These are phyloP conservation scores for Phalacrocorax carbo DNA, from an alignment of 2,113 vertebrate species.

Conservation along the genomic window DNA sequence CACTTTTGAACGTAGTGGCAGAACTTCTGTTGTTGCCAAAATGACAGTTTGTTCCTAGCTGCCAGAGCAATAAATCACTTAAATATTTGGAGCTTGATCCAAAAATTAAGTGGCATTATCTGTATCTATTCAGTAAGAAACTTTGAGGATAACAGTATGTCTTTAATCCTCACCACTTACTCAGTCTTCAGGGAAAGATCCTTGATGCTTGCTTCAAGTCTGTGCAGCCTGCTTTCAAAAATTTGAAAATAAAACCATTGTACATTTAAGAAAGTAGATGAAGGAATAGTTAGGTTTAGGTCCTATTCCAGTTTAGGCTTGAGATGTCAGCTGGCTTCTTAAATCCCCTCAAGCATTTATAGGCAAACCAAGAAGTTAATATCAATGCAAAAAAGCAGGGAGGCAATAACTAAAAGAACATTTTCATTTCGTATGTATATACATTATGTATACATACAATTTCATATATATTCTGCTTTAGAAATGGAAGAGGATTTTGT, in stretches of 20 bases:
- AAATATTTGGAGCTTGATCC: background rate
- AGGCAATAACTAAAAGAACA: background rate
- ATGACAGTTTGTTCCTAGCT: background rate
- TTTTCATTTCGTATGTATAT: background rate
- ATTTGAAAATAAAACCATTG: background rate
- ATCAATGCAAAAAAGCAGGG: background rate
- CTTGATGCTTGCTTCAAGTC: background rate
- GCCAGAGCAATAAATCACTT: background rate
- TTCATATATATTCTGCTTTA: background rate
- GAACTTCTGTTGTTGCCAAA: background rate
- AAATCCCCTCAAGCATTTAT: background rate
- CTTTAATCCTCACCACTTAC: background rate
- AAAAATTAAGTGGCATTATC: background rate
- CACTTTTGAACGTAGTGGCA: background rate
- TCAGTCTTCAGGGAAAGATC: background rate
- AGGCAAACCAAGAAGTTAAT: background rate
- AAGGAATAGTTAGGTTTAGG: background rate
- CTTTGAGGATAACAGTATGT: background rate
- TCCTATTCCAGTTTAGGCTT: background rate
- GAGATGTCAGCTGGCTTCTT: background rate
- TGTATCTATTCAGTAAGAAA: background rate
- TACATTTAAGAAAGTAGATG: background rate
- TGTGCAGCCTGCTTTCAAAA: background rate
- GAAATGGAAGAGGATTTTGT: background rate
- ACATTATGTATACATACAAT: accelerated